A percentile compares a stretch with the other conserved stretches of the same genome.
Conservation (phyloP, 2,797 vertebrate genomes). For the Esox masquinongy region DNA sequence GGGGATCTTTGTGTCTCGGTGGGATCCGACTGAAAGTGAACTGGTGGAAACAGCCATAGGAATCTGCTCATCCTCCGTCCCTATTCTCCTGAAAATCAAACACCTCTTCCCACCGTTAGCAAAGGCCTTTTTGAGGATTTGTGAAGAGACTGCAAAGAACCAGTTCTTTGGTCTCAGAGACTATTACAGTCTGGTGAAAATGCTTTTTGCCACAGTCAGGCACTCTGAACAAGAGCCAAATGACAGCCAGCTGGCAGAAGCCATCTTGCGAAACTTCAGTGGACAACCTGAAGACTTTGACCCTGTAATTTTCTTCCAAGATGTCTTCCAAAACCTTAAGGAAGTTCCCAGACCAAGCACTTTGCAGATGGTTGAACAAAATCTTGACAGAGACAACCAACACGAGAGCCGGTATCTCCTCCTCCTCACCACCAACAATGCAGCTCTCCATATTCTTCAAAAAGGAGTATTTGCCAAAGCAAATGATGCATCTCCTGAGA, state of each 20-base stretch:
- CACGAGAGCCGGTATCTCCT: constrained; percentile 78
- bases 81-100: constrained; percentile 64
- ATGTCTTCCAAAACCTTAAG: constrained; percentile 48
- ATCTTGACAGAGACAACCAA: constrained; percentile 53
- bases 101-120: constrained; percentile 75
- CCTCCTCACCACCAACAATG: constrained; percentile 79
- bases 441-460: constrained; percentile 78
- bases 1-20: constrained; percentile 79
- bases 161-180: constrained; percentile 83
- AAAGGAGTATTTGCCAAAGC: constrained; percentile 65
- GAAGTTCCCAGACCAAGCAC: constrained; percentile 68
- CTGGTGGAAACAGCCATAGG: constrained; percentile 78
- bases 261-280: constrained; percentile 80
- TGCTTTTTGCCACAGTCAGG: constrained; percentile 69
- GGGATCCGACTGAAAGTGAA: constrained; percentile 75
- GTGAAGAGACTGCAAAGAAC: constrained; percentile 53
- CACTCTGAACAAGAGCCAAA: constrained; percentile 54
- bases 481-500: constrained; percentile 65
- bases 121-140: constrained; percentile 70
- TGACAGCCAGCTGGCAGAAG: constrained; percentile 64
- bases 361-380: constrained; percentile 74
- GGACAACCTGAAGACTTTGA: constrained; percentile 69
- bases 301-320: constrained; percentile 66
- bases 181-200: constrained; percentile 81
- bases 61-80: constrained; percentile 70